phyloP scores from a whole-genome alignment of 2,888 invertebrate species.

The Aphidoletes aphidimyza region DNA sequence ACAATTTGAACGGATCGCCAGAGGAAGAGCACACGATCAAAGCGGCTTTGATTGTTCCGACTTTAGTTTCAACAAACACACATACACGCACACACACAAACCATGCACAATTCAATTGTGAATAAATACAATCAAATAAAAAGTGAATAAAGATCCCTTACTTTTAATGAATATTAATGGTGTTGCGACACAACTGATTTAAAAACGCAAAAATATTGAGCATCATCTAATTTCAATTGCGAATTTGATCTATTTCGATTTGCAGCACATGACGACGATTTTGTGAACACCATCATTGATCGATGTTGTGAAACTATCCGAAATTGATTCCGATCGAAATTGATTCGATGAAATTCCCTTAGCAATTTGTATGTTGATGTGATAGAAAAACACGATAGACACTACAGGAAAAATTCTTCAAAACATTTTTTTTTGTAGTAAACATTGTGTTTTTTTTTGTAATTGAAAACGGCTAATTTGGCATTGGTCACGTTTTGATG shows the following conservation, averaged over 20 bases:
- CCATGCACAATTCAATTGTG: not conserved
- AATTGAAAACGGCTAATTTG: not conserved
- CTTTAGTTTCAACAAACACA: too few relatives aligned
- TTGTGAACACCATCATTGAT: not conserved
- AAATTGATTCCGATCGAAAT: too few relatives aligned
- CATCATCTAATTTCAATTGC: slow-evolving; percentile 2
- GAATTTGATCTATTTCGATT: not conserved
- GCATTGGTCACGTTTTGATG: slow-evolving; percentile 49
- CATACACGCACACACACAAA: not conserved
- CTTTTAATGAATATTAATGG: slow-evolving; percentile 23
- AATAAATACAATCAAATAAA: not conserved
- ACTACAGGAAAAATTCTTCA: too few relatives aligned
- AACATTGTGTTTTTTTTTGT: not conserved
- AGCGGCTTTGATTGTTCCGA: not conserved
- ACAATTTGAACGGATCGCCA: not conserved
- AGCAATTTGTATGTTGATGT: too few relatives aligned
- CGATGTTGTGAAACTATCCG: not conserved
- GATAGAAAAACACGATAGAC: too few relatives aligned
- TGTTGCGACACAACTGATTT: not conserved
- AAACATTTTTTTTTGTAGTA: too few relatives aligned
- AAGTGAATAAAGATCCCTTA: not conserved
- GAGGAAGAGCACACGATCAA: not conserved
- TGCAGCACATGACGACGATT: not conserved
- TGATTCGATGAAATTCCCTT: too few relatives aligned
- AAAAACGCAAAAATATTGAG: not conserved